These are phyloP conservation scores for Bolinopsis microptera DNA, from an alignment of 37 sponge, comb jelly and placozoan species.

Conservation along the genomic window DNA sequence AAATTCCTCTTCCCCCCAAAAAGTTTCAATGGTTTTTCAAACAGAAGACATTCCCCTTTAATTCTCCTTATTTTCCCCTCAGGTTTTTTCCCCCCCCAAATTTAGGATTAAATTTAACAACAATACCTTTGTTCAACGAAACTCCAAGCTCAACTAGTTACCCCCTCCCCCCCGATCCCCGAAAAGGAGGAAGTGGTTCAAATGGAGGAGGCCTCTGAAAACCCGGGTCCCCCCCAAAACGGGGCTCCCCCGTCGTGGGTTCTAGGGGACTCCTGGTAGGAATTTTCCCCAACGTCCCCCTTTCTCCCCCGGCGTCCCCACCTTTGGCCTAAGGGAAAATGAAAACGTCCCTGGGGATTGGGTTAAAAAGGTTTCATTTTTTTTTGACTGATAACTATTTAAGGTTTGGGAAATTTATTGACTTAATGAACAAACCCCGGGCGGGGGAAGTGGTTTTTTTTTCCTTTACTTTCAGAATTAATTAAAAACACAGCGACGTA, in stretches of 20 bases:
- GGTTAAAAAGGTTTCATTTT: too few species aligned
- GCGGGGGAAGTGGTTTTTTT: too few species aligned
- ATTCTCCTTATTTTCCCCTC: too few species aligned
- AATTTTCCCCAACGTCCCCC: background rate
- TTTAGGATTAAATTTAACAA: background rate
- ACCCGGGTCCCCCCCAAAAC: background rate
- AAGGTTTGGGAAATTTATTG: too few species aligned
- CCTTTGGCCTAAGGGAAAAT: background rate
- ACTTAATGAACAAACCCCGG: too few species aligned
- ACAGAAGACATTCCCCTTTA: background rate
- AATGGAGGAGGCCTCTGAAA: too few species aligned
- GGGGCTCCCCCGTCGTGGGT: conserved; percentile 1
- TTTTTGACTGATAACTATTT: too few species aligned
- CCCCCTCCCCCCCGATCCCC: background rate
- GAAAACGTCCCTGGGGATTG: background rate
- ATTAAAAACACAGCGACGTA: too few species aligned
- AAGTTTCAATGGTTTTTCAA: too few species aligned
- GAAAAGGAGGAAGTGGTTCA: conserved; percentile 1
- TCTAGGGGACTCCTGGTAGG: background rate
- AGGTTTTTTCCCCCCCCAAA: background rate
- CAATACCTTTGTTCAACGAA: background rate
- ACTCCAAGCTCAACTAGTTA: conserved; percentile 2
- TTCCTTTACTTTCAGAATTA: too few species aligned
- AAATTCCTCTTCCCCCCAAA: background rate
- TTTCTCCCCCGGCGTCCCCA: too few species aligned